phyloP scores from a whole-genome alignment of 2,888 invertebrate species.

The Malthinus seriepunctatus region DNA sequence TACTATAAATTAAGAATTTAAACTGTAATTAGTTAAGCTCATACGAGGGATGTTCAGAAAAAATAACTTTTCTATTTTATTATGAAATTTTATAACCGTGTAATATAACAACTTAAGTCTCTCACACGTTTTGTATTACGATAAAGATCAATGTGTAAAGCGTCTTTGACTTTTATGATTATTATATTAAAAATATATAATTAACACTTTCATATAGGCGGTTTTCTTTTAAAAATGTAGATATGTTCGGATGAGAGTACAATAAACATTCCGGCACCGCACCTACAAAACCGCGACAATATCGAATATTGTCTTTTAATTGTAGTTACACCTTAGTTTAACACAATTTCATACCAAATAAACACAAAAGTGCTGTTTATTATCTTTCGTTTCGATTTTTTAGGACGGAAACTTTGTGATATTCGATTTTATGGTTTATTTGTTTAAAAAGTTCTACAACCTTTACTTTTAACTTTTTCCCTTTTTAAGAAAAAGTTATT shows the following conservation, averaged over 20 bases:
- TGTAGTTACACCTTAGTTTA: constrained; percentile 13
- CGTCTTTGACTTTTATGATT: background rate
- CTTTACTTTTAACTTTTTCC: background rate
- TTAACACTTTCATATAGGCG: constrained; percentile 1
- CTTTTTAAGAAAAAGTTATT: too few relatives aligned
- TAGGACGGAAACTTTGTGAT: background rate
- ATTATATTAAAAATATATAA: constrained; percentile 1
- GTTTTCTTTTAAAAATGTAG: background rate
- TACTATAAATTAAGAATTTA: background rate
- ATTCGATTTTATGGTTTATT: background rate
- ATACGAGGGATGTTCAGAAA: too few relatives aligned
- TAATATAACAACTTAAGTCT: too few relatives aligned
- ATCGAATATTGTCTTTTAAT: constrained; percentile 9
- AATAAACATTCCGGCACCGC: constrained; percentile 23
- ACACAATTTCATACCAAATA: constrained; percentile 9
- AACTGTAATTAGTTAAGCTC: background rate
- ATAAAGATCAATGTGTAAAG: too few relatives aligned
- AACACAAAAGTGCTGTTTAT: background rate
- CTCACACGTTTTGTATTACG: too few relatives aligned
- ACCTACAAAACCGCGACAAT: constrained; percentile 18
- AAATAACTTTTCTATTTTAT: too few relatives aligned
- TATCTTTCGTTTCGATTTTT: background rate
- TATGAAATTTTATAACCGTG: too few relatives aligned
- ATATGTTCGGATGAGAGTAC: constrained; percentile 1
- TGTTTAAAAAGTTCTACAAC: background rate